A percentile compares a stretch with the other conserved stretches of the same genome.
These are phyloP conservation scores for Chrysodeixis includens DNA, from an alignment of 2,888 invertebrate genomes.

Conservation along the genomic window DNA sequence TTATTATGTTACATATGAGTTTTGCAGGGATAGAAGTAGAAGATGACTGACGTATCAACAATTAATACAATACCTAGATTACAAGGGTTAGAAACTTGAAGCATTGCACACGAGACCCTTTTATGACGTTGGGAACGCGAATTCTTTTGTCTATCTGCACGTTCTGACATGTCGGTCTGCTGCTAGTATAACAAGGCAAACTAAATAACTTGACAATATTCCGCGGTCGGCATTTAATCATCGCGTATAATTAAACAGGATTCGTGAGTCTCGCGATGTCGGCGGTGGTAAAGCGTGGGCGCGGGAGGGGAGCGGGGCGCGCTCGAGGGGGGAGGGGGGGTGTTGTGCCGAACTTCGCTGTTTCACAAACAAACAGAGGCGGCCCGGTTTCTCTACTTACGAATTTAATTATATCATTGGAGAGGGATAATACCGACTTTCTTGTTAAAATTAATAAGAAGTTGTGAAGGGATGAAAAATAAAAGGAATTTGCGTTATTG, in stretches of 20 bases:
- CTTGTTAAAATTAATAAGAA: conserved; percentile 64
- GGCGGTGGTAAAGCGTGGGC: background rate
- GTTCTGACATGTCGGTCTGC: no score
- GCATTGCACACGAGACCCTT: no score
- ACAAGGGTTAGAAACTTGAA: no score
- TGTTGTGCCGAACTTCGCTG: conserved; percentile 51
- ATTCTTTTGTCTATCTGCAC: no score
- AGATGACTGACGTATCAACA: no score
- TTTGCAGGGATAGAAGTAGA: no score
- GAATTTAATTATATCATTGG: conserved; percentile 66
- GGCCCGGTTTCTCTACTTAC: conserved; percentile 45
- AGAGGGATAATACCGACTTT: conserved; percentile 56
- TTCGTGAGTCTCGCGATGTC: conserved; percentile 13
- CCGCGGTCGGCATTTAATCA: conserved; percentile 14
- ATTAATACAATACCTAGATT: no score
- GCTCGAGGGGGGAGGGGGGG: conserved; percentile 3
- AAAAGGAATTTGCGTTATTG: conserved; percentile 57
- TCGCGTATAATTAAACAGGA: conserved; percentile 29
- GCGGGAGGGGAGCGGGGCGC: background rate
- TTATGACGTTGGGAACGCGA: no score
- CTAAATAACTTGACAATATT: background rate
- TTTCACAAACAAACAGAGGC: conserved; percentile 61
- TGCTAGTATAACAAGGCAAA: background rate
- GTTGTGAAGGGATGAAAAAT: conserved; percentile 52
- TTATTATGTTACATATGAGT: no score